phyloP scores from a whole-genome alignment of 2,797 vertebrate genomes.

The Enteromius mattozi region DNA sequence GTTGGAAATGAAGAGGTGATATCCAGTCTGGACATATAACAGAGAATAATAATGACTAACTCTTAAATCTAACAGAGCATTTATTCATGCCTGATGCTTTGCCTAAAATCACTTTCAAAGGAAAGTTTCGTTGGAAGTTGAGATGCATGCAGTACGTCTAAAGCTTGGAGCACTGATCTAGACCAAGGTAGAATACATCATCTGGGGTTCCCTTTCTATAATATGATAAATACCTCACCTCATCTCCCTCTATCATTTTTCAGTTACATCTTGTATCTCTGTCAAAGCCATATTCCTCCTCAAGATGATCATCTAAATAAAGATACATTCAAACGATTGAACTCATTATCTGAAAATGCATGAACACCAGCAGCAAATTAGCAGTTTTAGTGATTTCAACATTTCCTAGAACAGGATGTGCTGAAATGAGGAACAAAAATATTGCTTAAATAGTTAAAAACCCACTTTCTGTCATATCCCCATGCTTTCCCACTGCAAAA shows the following conservation, averaged over 20 bases:
- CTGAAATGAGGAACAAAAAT: background rate
- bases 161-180: slow-evolving; percentile 27
- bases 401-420: background rate
- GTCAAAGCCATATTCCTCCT: slow-evolving; percentile 23
- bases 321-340: slow-evolving; percentile 8
- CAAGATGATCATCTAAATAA: slow-evolving; percentile 4
- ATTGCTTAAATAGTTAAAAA: background rate
- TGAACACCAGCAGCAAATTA: slow-evolving; percentile 53
- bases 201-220: slow-evolving; percentile 12
- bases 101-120: slow-evolving; percentile 11
- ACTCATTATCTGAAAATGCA: slow-evolving; percentile 36
- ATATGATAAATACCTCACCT: slow-evolving; percentile 24
- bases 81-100: slow-evolving; percentile 21
- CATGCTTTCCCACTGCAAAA: slow-evolving; percentile 50
- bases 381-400: slow-evolving; percentile 35
- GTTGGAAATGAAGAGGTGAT: background rate
- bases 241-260: slow-evolving; percentile 40
- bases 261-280: slow-evolving; percentile 22
- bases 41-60: slow-evolving; percentile 6
- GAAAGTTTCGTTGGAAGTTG: background rate
- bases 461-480: background rate
- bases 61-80: slow-evolving; percentile 21
- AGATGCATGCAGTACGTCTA: slow-evolving; percentile 45
- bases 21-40: background rate
- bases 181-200: background rate